phyloP scores from a whole-genome alignment of 2,113 vertebrate genomes.

The Fulmarus glacialis region DNA sequence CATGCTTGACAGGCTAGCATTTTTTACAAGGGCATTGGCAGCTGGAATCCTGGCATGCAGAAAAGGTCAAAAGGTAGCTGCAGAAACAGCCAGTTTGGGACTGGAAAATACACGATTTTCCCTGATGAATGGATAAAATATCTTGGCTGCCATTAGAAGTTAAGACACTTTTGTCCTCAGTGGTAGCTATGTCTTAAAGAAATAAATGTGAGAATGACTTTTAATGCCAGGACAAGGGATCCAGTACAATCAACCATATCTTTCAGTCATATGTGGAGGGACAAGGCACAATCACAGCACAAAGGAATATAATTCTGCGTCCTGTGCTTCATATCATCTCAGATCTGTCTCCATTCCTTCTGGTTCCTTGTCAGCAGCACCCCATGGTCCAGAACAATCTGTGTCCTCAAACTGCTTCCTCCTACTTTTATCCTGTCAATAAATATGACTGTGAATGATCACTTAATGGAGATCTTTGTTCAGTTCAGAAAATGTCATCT shows the following conservation, averaged over 20 bases:
- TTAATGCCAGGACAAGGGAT: not conserved
- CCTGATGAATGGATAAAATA: not conserved
- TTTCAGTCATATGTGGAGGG: not conserved
- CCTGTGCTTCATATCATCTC: not conserved
- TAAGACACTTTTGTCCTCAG: not conserved
- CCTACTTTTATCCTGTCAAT: conserved; percentile 5
- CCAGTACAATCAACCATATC: not conserved
- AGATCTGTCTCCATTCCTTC: not conserved
- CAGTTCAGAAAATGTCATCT: conserved; percentile 39
- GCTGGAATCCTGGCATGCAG: not conserved
- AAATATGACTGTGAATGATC: conserved; percentile 35
- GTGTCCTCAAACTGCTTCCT: not conserved
- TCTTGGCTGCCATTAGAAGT: not conserved
- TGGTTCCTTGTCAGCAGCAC: not conserved
- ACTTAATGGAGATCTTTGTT: conserved; percentile 26
- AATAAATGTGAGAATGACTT: not conserved
- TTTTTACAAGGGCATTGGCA: not conserved
- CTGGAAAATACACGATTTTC: not conserved
- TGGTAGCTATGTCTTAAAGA: not conserved
- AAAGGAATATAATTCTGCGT: not conserved
- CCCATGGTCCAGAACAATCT: not conserved
- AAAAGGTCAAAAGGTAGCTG: not conserved
- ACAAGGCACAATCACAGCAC: not conserved
- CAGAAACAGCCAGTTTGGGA: not conserved
- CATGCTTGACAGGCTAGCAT: not conserved